Conservation (phyloP, 2,888 invertebrate genomes). For the Megamerina dolium region DNA sequence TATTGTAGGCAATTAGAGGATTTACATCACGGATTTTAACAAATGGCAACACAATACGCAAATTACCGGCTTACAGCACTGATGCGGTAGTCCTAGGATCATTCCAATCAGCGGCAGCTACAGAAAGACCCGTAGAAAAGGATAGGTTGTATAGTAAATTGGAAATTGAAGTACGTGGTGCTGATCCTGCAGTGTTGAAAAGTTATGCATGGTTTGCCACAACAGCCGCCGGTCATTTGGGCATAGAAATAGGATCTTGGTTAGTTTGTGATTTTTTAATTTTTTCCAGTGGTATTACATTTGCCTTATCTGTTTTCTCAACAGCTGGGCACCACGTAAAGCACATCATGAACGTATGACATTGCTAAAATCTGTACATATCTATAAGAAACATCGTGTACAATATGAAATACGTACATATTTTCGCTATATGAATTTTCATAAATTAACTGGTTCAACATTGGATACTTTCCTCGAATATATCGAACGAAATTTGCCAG, state of each 20-base stretch:
- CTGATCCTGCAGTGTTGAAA: conserved; percentile 79
- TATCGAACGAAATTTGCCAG: conserved; percentile 91
- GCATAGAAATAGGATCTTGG: conserved; percentile 67
- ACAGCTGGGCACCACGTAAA: conserved; percentile 68
- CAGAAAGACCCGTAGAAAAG: conserved; percentile 23
- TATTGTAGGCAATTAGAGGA: no score
- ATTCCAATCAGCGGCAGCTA: neutral
- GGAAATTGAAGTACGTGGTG: conserved; percentile 79
- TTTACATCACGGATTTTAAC: no score
- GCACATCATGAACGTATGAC: conserved; percentile 71
- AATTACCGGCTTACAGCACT: no score
- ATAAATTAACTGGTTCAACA: conserved; percentile 88
- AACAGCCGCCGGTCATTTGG: conserved; percentile 74
- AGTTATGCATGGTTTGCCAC: conserved; percentile 84
- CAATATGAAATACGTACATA: conserved; percentile 96
- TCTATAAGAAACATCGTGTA: conserved; percentile 87
- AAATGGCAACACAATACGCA: no score
- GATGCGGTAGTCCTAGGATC: no score
- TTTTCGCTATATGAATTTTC: conserved; percentile 75
- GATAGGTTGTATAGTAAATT: conserved; percentile 79
- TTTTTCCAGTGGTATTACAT: no score
- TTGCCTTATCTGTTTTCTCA: neutral
- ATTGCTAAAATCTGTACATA: conserved; percentile 79
- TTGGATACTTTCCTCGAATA: conserved; percentile 94
- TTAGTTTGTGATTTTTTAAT: no score